These are phyloP conservation scores for Tympanoctomys barrerae DNA, from an alignment of 2,797 vertebrate genomes.

Conservation along the genomic window DNA sequence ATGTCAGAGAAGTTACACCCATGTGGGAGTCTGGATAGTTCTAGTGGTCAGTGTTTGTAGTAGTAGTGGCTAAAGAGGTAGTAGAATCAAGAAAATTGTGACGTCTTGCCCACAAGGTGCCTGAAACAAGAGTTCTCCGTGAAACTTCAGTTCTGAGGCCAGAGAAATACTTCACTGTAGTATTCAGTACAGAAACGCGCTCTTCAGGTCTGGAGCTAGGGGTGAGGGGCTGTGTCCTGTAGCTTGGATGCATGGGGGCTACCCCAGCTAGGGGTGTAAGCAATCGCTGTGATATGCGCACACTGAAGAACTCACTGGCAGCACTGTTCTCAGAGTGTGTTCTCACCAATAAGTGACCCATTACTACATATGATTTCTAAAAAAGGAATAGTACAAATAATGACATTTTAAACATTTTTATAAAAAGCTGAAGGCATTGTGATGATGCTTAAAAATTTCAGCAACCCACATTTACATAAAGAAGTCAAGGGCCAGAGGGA, in stretches of 20 bases:
- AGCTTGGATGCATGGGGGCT: background rate
- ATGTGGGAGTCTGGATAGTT: background rate
- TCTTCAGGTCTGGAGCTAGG: background rate
- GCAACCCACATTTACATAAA: background rate
- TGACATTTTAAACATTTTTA: background rate
- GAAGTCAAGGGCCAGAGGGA: no score
- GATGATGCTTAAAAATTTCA: background rate
- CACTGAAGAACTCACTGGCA: background rate
- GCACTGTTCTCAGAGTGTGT: background rate
- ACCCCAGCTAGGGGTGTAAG: background rate
- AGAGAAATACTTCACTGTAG: background rate
- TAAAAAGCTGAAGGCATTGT: background rate
- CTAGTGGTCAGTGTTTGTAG: background rate
- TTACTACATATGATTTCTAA: background rate
- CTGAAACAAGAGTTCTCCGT: fast-evolving
- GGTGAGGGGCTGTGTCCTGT: background rate
- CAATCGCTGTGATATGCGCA: background rate
- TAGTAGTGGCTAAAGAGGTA: background rate
- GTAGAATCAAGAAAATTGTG: background rate
- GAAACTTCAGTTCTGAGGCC: background rate
- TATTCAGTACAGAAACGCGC: background rate
- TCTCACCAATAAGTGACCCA: background rate
- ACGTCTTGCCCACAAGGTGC: background rate
- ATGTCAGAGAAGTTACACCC: background rate
- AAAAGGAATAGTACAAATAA: background rate